Evolutionary conservation across 2,113 vertebrate genomes (phyloP), one percentile per base, ranked within the genome.

Genomic region (Choloepus hoffmanni): DNA sequence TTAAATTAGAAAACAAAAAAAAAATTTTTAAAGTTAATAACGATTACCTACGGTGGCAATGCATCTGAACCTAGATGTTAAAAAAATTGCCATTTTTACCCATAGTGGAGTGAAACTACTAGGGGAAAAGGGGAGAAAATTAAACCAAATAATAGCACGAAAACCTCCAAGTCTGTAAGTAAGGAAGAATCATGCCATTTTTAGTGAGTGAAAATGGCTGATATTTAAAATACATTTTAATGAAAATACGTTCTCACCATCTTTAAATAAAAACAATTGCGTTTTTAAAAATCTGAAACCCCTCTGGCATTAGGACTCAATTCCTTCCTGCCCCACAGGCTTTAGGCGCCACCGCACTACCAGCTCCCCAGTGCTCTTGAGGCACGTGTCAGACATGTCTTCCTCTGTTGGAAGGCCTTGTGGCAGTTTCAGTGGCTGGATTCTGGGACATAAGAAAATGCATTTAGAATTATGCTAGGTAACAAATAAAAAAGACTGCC

Each of bases 351-450:
- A 99, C 73, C 63, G 97, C 85, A 99, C 97, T 7, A 99, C 93
- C 86, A 99, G 97, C 89, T 99, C 99, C 99, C 0, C 99, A 0
- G 94, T 99, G 98, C 98, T 98, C 58, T 99, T 99, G n/a, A 99
- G 98, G 98, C 98, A 98, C 0, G 94, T 98, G 89, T 72, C 70
- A 24, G 96, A 68, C 98, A 99, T 98, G 94, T 99, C 99, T 90
- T 99, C 98, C 82, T 99, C 99, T 78, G 99, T 96, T 30, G 99
- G 99, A 76, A 99, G 98, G 23, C 99, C 99, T 0, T 99, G 96
- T 0, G 99, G 99, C 2, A 99, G 97, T 96, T 98, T 99, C 95
- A 99, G 96, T 1, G 99, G 99, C 97, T 99, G 97, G 93, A 99
- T 99, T 91, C 99, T 99, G 94, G 28, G 60, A 79, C 12, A n/a